Percentiles rank a stretch among this genome's conserved stretches.
Conservation (phyloP, 2,797 vertebrate genomes). For the Falco peregrinus region DNA sequence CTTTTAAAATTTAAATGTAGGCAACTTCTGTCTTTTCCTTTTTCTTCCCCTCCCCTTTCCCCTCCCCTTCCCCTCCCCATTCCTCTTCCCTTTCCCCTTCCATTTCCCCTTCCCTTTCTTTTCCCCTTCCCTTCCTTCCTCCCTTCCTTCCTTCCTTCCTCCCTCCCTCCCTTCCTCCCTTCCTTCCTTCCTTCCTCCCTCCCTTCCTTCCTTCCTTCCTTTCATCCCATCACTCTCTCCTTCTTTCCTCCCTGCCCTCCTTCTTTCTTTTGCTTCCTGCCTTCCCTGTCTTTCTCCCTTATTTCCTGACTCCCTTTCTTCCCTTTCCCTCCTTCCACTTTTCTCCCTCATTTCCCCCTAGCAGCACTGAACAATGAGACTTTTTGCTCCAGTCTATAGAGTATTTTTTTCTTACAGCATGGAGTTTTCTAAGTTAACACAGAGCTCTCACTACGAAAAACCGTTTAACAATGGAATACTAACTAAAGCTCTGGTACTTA, state of each 20-base stretch:
- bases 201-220: no score
- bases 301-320: neutral
- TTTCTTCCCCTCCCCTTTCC: neutral
- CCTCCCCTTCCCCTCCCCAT: accelerated
- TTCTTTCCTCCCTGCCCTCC: neutral
- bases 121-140: neutral
- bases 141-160: neutral
- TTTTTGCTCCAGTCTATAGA: neutral
- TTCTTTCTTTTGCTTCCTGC: neutral
- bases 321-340: neutral
- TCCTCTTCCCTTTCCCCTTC: neutral
- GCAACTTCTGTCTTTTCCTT: neutral
- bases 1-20: neutral
- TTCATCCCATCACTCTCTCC: neutral
- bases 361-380: neutral
- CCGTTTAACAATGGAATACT: neutral
- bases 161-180: neutral
- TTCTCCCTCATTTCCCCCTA: neutral
- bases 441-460: neutral
- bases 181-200: neutral
- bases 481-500: neutral
- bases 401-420: constrained; percentile 4
- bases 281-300: neutral
- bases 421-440: neutral
- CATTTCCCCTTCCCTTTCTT: neutral